Evolutionary conservation across 2,113 vertebrate genomes (phyloP), one percentile per base, ranked within the genome.

Genomic region (Oplegnathus fasciatus): DNA sequence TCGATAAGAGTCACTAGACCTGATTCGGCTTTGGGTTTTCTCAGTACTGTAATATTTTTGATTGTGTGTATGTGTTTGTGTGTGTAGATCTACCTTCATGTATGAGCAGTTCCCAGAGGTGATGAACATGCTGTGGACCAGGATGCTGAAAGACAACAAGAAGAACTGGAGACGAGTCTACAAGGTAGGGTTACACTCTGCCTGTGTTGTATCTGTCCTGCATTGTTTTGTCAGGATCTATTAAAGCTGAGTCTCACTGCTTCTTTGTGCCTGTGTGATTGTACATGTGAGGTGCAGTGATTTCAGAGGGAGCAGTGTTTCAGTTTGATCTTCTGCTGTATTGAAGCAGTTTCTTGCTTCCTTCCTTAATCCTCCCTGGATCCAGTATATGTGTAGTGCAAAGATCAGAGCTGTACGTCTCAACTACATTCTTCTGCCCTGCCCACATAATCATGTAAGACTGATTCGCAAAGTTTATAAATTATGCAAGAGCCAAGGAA

Each of bases 101-200:
- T 99, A 99, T 54, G 98, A 99, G 91, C 98, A 99, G 90, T 99
- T 99, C 83, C 98, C 98, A 75, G 98, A 99, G 90, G 97, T 99
- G 86, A 99, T 99, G 98, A 99, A 99, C 92, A 99, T 99, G 98
- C 95, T 99, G 88, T 99, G 98, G 98, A 97, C 96, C 85, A 96
- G 98, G 92, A 99, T 99, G 98, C 95, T 99, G 92, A 99, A 99
- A 93, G 98, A 99, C 91, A 99, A 99, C 94, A 99, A 99, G 95
- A 99, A 99, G 95, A 99, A 99, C 88, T 99, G 98, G 98, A 97
- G 98, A 90, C 96, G 97, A 94, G 98, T 99, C 89, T 99, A 99
- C 93, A 99, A 99, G 97, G 98, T 99, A 66, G 0, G n/a, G 26
- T 67, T n/a, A 20, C 44, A 6, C 57, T 55, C 32, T 52, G 2